Percentiles rank a stretch among this genome's conserved stretches.
These are phyloP conservation scores for Deroplatys truncata DNA, from an alignment of 2,888 invertebrate genomes.

Conservation along the genomic window DNA sequence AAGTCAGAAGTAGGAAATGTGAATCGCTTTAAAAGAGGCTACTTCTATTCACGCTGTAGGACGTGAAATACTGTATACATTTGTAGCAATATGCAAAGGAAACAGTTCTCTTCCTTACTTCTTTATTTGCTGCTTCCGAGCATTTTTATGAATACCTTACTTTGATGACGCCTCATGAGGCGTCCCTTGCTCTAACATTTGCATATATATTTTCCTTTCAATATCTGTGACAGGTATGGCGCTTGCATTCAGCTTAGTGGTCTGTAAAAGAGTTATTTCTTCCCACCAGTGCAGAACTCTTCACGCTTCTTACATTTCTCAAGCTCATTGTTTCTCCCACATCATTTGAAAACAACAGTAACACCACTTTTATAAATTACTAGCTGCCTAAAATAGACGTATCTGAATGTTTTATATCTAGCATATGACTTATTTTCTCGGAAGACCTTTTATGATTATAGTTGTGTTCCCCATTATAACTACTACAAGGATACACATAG, in stretches of 20 bases:
- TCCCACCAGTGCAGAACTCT: not conserved
- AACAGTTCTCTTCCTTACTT: not conserved
- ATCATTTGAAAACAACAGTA: not conserved
- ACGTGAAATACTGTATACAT: not conserved
- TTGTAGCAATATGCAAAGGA: not conserved
- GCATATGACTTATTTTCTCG: no score
- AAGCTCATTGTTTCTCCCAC: not conserved
- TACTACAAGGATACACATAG: no score
- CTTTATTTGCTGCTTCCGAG: no score
- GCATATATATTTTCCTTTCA: not conserved
- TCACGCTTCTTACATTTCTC: not conserved
- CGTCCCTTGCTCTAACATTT: not conserved
- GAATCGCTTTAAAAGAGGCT: no score
- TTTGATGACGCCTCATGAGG: not conserved
- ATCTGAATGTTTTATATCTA: no score
- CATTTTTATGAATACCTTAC: not conserved
- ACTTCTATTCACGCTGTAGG: no score
- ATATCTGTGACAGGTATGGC: not conserved
- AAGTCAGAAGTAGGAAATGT: not conserved
- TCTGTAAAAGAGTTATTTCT: not conserved
- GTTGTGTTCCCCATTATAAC: no score
- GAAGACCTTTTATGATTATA: no score
- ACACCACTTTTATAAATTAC: not conserved
- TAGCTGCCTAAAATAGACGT: no score
- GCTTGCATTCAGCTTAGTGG: not conserved